Base-by-base conservation (phyloP, 2,888 invertebrate species). In the Chrysodeixis includens region DNA sequence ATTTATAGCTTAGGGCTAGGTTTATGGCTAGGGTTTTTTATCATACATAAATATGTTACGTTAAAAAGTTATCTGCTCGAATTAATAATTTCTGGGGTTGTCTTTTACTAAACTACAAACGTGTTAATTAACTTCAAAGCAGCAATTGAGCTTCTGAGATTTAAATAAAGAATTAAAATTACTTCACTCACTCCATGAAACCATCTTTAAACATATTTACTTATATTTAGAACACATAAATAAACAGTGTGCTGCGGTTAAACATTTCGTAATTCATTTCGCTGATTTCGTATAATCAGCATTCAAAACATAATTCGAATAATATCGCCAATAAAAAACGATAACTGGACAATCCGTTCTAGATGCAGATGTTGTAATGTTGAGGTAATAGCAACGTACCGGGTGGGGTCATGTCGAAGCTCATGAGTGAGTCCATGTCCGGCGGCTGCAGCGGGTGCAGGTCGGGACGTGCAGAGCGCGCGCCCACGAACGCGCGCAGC, bases 401-500 rank as follows among this genome's bases (percentile, higher is more conserved):
- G 94, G 97, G 96, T 87, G 96, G 91, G 79, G 97, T 91, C 96
- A 97, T 96, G 84, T 97, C 97, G 88, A 96, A 97, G 84, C 94
- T 95, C 88, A 97, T 95, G 81, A 97, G 95, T 61, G 96, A 96
- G 87, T 97, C 97, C 84, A 97, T 95, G 86, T 97, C 97, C 65
- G 96, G 96, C 63, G 90, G 88, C 86, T 96, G 96, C 83, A 93
- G 78, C 96, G 95, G 84, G 82, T 92, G 94, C 81, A 92, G 85
- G 81, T 91, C 94, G 86, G 91, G 95, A 81, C 87, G 95, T 78
- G 95, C 95, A 40, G 97, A 97, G 85, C 98, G 96, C 62, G 98
- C 98, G 78, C 97, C 98, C 68, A 99, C 98, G 74, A 98, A 97
- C 56, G 98, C 98, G 82, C 98, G 96, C 85, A 99, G 95, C 93